Conservation (phyloP, 2,888 invertebrate species). For the Rhogogaster chlorosoma region DNA sequence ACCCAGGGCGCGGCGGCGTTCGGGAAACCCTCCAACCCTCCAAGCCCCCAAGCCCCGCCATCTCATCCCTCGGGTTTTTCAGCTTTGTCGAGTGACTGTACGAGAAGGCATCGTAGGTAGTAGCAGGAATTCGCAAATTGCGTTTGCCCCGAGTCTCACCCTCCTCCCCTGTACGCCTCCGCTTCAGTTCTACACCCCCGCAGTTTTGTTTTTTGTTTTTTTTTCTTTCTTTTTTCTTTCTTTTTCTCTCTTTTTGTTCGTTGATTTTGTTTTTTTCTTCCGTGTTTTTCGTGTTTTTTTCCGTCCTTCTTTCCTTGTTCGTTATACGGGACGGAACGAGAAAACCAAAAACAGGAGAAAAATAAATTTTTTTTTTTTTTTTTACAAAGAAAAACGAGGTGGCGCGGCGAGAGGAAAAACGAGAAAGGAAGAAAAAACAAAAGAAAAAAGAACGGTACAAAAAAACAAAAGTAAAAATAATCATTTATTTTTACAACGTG, state of each 20-base stretch:
- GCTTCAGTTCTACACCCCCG: not conserved
- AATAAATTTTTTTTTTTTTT: no score
- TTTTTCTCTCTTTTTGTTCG: not conserved
- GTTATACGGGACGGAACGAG: not conserved
- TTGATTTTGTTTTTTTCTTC: not conserved
- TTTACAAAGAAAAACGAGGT: not conserved
- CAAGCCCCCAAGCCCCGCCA: not conserved
- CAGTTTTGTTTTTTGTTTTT: not conserved
- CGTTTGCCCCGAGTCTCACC: conserved; percentile 59
- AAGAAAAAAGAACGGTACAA: not conserved
- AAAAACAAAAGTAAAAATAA: not conserved
- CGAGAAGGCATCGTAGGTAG: conserved; percentile 26
- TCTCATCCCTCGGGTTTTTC: not conserved
- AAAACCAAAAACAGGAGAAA: not conserved
- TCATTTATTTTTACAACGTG: not conserved
- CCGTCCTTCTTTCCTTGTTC: no score
- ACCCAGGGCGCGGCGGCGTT: not conserved
- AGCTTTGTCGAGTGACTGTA: conserved; percentile 42
- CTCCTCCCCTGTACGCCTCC: not conserved
- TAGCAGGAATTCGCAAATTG: conserved; percentile 63
- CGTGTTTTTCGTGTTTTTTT: not conserved
- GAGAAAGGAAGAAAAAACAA: not conserved
- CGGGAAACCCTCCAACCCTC: not conserved
- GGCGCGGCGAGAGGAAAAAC: not conserved
- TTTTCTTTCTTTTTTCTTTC: not conserved